phyloP scores from a whole-genome alignment of 2,113 vertebrate genomes.

The Perca schrenkii region DNA sequence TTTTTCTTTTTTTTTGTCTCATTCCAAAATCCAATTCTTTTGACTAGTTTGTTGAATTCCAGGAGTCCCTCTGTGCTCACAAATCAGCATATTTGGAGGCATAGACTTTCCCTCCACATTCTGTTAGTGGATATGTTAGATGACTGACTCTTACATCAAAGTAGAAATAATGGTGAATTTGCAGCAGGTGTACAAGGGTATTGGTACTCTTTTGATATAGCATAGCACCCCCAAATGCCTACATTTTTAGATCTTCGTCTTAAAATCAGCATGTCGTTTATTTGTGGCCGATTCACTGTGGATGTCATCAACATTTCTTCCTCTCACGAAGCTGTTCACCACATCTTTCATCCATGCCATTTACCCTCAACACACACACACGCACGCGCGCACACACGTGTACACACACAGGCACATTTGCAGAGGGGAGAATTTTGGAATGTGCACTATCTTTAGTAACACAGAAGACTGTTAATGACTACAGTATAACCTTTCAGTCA shows the following conservation, averaged over 20 bases:
- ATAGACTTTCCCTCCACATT: neutral
- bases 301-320: neutral
- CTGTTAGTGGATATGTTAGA: neutral
- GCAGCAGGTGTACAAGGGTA: too few relatives aligned
- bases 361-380: constrained; percentile 9
- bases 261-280: neutral
- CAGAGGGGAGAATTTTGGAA: neutral
- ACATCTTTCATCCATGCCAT: neutral
- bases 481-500: neutral
- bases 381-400: neutral
- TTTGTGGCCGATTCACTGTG: constrained; percentile 13
- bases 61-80: neutral
- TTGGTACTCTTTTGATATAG: neutral
- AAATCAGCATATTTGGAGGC: neutral
- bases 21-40: constrained; percentile 4
- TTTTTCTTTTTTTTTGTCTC: neutral
- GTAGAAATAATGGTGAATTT: neutral
- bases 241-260: neutral
- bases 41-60: neutral
- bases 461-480: constrained; percentile 9
- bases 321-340: constrained; percentile 19
- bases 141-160: neutral
- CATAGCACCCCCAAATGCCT: too few relatives aligned
- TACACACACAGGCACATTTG: neutral
- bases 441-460: neutral